These are phyloP conservation scores for Parotocinclus haroldoi DNA, from an alignment of 2,797 vertebrate species.

Conservation along the genomic window DNA sequence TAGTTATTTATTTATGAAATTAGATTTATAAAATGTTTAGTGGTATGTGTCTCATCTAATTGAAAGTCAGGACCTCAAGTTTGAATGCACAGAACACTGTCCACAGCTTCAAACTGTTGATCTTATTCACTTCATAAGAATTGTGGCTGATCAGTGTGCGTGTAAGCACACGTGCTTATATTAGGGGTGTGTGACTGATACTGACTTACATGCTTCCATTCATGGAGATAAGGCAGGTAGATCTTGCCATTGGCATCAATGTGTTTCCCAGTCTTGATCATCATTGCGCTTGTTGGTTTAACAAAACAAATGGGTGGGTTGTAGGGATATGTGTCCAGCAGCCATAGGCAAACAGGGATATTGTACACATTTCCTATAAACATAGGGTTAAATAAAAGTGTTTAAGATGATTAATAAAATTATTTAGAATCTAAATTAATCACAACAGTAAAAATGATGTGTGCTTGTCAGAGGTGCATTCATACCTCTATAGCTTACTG, in stretches of 20 bases:
- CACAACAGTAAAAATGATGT: no score
- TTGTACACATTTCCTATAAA: slow-evolving; percentile 89
- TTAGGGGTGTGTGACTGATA: background rate
- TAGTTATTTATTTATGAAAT: no score
- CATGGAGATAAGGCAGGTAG: slow-evolving; percentile 76
- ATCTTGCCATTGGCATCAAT: slow-evolving; percentile 98
- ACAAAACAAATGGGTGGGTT: slow-evolving; percentile 99
- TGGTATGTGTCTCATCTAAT: no score
- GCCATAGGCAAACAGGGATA: slow-evolving; percentile 96
- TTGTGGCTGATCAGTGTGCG: no score
- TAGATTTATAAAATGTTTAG: no score
- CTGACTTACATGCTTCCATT: background rate
- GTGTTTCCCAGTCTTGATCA: slow-evolving; percentile 97
- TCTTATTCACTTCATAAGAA: no score
- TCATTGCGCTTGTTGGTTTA: slow-evolving; percentile 98
- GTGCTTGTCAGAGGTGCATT: slow-evolving; percentile 4
- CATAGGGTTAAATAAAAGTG: slow-evolving; percentile 1
- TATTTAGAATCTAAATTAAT: background rate
- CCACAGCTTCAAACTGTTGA: no score
- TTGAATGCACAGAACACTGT: no score
- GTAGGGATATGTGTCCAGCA: slow-evolving; percentile 96
- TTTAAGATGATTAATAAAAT: no score
- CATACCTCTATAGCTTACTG: slow-evolving; percentile 89
- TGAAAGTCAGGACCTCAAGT: no score
- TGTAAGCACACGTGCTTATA: no score